A percentile compares a stretch with the other conserved stretches of the same genome.
These are phyloP conservation scores for Entomobrya proxima DNA, from an alignment of 2,888 invertebrate genomes.

Conservation along the genomic window DNA sequence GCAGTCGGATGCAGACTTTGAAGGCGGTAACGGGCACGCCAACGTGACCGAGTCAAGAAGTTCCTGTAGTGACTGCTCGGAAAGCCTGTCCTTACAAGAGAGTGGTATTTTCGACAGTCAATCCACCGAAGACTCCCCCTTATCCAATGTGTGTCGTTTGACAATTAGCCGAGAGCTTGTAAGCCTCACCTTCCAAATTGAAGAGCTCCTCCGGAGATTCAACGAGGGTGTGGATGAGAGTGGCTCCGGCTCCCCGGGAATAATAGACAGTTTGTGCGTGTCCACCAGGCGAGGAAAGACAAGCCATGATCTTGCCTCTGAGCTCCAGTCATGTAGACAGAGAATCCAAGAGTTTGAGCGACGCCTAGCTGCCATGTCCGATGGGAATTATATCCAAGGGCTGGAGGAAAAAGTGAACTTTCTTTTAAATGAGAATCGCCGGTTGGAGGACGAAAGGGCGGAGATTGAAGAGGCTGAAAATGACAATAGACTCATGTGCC, in stretches of 20 bases:
- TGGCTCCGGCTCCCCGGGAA: constrained; percentile 49
- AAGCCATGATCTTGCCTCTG: constrained; percentile 69
- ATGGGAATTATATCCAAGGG: constrained; percentile 77
- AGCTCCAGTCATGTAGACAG: constrained; percentile 73
- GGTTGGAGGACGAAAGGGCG: constrained; percentile 85
- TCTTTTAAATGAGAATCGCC: constrained; percentile 82
- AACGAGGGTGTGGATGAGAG: constrained; percentile 66
- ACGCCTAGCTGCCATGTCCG: constrained; percentile 71
- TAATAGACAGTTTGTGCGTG: constrained; percentile 38
- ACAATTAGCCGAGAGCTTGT: constrained; percentile 73
- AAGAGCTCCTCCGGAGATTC: constrained; percentile 71
- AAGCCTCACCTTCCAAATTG: constrained; percentile 73
- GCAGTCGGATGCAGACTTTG: constrained; percentile 69
- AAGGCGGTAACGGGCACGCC: constrained; percentile 71
- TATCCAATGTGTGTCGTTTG: constrained; percentile 55
- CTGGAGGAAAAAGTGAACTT: constrained; percentile 80
- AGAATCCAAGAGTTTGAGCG: constrained; percentile 74
- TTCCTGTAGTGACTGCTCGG: constrained; percentile 75
- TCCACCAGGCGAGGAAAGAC: constrained; percentile 53
- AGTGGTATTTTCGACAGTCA: constrained; percentile 75
- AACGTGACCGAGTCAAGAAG: constrained; percentile 74
- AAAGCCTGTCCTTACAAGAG: constrained; percentile 74
- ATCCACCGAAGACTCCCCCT: constrained; percentile 71
- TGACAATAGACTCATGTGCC: constrained; percentile 79
- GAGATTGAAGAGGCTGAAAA: constrained; percentile 87